Percentiles rank a stretch among this genome's conserved stretches.
phyloP scores from a whole-genome alignment of 2,113 vertebrate species.

The Onychorhynchus coronatus region DNA sequence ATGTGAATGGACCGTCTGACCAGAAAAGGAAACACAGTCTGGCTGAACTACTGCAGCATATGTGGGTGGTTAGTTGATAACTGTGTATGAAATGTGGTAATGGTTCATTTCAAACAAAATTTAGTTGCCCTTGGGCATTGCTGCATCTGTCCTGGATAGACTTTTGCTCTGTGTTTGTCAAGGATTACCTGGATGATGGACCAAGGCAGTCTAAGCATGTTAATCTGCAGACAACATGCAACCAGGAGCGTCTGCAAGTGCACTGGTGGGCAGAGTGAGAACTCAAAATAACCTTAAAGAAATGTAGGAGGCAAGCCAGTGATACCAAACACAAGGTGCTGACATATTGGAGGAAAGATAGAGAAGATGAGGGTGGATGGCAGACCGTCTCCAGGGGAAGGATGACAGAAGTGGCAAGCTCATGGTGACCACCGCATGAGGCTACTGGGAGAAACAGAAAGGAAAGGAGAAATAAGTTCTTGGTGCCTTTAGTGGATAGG shows the following conservation, averaged over 20 bases:
- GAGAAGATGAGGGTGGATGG: neutral
- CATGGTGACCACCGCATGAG: rapidly evolving
- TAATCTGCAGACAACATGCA: neutral
- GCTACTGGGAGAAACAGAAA: neutral
- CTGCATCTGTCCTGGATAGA: neutral
- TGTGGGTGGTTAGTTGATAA: neutral
- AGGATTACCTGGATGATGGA: neutral
- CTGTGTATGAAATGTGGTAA: neutral
- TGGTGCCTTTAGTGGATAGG: neutral
- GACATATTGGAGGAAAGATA: neutral
- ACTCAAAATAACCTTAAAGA: neutral
- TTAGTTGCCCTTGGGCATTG: neutral
- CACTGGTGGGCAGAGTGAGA: neutral
- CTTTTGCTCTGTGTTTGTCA: neutral
- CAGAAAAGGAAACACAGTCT: neutral
- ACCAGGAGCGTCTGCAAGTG: neutral
- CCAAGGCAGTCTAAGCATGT: neutral
- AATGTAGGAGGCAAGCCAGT: neutral
- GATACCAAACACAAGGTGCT: neutral
- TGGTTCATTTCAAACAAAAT: neutral
- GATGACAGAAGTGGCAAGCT: neutral
- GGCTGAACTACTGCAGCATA: neutral
- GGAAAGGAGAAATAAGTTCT: neutral
- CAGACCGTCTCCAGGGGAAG: neutral
- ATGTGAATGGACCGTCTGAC: neutral